Base-by-base conservation (phyloP, 2,113 vertebrate species). In the Neodon shergylaensis region DNA sequence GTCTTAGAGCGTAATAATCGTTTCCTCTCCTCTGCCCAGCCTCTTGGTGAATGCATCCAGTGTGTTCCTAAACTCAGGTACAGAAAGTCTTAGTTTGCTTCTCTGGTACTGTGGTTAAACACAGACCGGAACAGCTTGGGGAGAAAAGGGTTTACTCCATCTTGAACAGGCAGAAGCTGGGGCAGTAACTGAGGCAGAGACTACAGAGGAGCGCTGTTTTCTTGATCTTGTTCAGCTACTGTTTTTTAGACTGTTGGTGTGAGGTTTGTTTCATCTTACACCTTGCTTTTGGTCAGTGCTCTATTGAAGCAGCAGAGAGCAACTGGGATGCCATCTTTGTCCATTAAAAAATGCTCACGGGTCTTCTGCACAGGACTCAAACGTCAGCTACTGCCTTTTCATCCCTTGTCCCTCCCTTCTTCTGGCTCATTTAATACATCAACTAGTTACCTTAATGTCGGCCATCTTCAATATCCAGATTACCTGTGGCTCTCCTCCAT, bases 361-460 rank as follows among this genome's bases (percentile, higher is more conserved):
- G 73, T 91, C 14, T 85, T 97, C 86, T 44, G 88, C 5, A 73
- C n/a, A 83, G 26, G 49, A 73, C 85, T 94, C 31, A 58, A 70
- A 54, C 42, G 17, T 95, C 17, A 79, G 19, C 88, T 85, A 22
- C 24, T 82, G 63, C 58, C 22, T 94, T 97, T 92, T 78, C 22
- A 86, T 73, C 11, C 11, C 85, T 84, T 76, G 3, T 39, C 52
- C 33, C 36, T 33, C 47, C 74, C 88, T 66, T 78, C 21, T 92
- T 92, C 19, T 58, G 39, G 89, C 84, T 91, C n/a, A 31, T 85
- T 2, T 88, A 90, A 76, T 44, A 74, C 36, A 77, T 31, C 84
- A 54, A 72, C 47, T 44, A 58, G 6, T 54, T 44, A 65, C 58
- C 84, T 92, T 78, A 66, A 19, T 44, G 26, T 89, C 14, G 76